Conservation (phyloP, 2,888 invertebrate species). For the Xylota sylvarum region DNA sequence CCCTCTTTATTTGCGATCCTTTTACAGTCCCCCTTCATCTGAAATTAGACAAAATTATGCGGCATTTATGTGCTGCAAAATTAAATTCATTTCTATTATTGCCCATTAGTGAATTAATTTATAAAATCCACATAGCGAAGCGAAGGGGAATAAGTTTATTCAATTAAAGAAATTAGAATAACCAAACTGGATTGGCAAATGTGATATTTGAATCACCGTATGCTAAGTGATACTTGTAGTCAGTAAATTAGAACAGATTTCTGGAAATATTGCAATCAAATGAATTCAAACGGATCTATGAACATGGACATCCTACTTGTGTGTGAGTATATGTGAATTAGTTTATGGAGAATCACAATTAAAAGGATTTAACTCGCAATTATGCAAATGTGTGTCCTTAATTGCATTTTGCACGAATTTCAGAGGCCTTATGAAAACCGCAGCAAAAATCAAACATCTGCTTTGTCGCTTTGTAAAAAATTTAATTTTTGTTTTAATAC, state of each 20-base stretch:
- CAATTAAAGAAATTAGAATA: conserved; percentile 40
- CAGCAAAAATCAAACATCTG: no score
- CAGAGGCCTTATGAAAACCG: no score
- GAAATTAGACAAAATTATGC: conserved; percentile 36
- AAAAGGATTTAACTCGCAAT: no score
- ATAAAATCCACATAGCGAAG: conserved; percentile 6
- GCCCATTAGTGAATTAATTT: conserved; percentile 48
- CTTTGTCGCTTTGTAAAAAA: no score
- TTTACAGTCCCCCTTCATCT: conserved; percentile 13
- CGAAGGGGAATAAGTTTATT: conserved; percentile 11
- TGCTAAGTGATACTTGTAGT: neutral
- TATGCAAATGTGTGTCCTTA: no score
- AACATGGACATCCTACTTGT: neutral
- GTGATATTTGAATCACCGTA: conserved; percentile 22
- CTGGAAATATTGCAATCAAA: neutral
- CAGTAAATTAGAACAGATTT: conserved; percentile 8
- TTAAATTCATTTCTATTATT: conserved; percentile 42
- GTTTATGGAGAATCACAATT: no score
- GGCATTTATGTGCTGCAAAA: conserved; percentile 34
- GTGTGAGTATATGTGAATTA: no score
- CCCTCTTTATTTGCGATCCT: neutral
- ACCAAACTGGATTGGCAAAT: conserved; percentile 2
- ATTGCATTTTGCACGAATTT: no score
- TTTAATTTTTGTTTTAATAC: no score
- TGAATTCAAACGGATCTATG: neutral